A percentile compares a stretch with the other conserved stretches of the same genome.
Conservation (phyloP, 2,113 vertebrate genomes). For the Myiagra hebetior region DNA sequence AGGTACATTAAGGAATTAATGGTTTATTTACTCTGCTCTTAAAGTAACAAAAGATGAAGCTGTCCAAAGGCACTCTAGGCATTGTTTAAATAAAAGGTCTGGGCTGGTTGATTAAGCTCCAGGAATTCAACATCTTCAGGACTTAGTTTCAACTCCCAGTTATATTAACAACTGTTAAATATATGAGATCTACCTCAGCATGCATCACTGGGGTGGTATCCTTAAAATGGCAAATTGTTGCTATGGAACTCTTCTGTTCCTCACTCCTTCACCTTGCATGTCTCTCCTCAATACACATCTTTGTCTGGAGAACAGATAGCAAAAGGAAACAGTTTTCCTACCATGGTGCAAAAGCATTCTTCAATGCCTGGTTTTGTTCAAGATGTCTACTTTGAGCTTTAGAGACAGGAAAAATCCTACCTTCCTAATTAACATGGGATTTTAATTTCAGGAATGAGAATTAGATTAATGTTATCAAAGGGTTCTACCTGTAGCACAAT, state of each 20-base stretch:
- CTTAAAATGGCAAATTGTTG: neutral
- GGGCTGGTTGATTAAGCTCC: neutral
- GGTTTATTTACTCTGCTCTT: neutral
- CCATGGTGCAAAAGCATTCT: neutral
- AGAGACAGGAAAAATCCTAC: neutral
- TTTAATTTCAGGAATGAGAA: neutral
- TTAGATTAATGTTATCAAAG: neutral
- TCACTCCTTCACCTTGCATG: neutral
- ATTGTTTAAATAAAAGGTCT: neutral
- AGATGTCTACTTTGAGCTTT: neutral
- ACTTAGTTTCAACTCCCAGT: neutral
- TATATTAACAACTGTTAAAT: neutral
- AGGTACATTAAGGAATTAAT: neutral
- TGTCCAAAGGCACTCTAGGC: neutral
- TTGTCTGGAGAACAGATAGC: neutral
- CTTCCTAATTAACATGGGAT: neutral
- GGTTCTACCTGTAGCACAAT: neutral
- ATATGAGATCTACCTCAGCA: neutral
- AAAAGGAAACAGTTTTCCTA: neutral
- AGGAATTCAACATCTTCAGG: neutral
- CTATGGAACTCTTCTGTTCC: neutral
- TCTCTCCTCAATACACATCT: neutral
- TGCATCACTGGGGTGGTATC: neutral
- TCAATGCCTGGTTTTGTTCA: neutral
- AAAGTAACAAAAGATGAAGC: neutral